phyloP scores from a whole-genome alignment of 2,888 invertebrate genomes.

The Boloria euphrosyne region DNA sequence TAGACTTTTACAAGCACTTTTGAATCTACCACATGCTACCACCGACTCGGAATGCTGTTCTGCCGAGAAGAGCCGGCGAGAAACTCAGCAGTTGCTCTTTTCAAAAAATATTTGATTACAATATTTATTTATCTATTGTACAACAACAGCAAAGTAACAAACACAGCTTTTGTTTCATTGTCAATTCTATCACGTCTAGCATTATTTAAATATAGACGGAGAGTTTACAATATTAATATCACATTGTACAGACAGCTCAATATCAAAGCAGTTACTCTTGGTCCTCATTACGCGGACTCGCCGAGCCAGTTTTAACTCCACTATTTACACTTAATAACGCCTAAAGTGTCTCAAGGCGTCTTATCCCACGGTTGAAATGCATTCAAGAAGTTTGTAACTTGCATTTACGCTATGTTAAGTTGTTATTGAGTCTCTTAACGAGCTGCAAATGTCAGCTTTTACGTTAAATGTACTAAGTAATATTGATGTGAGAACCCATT shows the following conservation, averaged over 20 bases:
- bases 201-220: slow-evolving; percentile 5
- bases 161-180: not conserved
- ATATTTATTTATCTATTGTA: too few species aligned
- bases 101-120: too few species aligned
- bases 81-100: too few species aligned
- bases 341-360: slow-evolving; percentile 32
- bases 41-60: too few species aligned
- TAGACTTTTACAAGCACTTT: too few species aligned
- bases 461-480: slow-evolving; percentile 34
- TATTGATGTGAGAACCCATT: slow-evolving; percentile 35
- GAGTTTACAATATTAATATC: slow-evolving; percentile 12
- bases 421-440: slow-evolving; percentile 40
- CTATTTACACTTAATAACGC: slow-evolving; percentile 43
- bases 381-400: slow-evolving; percentile 38
- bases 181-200: not conserved
- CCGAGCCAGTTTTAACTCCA: slow-evolving; percentile 39
- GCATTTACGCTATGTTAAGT: slow-evolving; percentile 37
- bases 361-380: slow-evolving; percentile 36
- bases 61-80: too few species aligned
- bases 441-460: slow-evolving; percentile 35
- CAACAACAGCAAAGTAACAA: too few species aligned
- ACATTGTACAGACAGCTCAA: slow-evolving; percentile 29
- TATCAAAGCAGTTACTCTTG: slow-evolving; percentile 36
- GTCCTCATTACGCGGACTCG: slow-evolving; percentile 40
- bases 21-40: too few species aligned